A percentile compares a stretch with the other conserved stretches of the same genome.
phyloP scores from a whole-genome alignment of 2,888 invertebrate genomes.

The Leptopilina myrica region DNA sequence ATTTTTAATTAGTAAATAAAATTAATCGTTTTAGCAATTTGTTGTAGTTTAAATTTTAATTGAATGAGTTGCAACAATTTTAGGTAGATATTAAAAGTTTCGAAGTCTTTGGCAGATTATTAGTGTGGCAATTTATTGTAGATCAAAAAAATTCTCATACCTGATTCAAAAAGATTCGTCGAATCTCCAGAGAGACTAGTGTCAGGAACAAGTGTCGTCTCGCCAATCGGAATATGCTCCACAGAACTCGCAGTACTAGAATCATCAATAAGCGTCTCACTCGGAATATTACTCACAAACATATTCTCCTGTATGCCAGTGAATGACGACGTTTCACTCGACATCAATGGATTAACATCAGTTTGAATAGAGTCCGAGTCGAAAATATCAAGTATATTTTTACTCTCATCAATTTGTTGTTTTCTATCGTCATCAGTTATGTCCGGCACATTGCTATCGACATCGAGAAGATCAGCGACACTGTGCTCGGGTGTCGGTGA shows the following conservation, averaged over 20 bases:
- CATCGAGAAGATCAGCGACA: slow-evolving; percentile 82
- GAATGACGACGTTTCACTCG: slow-evolving; percentile 56
- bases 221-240: slow-evolving; percentile 21
- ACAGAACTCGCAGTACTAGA: slow-evolving; percentile 38
- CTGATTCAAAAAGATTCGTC: slow-evolving; percentile 48
- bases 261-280: slow-evolving; percentile 49
- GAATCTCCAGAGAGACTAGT: slow-evolving; percentile 62
- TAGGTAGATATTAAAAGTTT: no score
- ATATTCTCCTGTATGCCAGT: slow-evolving; percentile 66
- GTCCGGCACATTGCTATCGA: slow-evolving; percentile 75
- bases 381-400: slow-evolving; percentile 71
- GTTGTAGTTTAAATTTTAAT: no score
- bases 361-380: slow-evolving; percentile 63
- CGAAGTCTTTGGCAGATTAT: no score
- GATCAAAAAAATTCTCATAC: slow-evolving; percentile 30
- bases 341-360: slow-evolving; percentile 45
- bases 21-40: no score
- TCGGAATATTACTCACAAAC: slow-evolving; percentile 57
- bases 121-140: no score
- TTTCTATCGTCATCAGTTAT: slow-evolving; percentile 74
- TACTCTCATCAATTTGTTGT: slow-evolving; percentile 43
- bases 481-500: slow-evolving; percentile 87
- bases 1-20: no score
- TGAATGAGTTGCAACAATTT: no score
- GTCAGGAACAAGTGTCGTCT: slow-evolving; percentile 53